Base-by-base conservation (phyloP, 2,113 vertebrate species). In the Bothrops jararaca region DNA sequence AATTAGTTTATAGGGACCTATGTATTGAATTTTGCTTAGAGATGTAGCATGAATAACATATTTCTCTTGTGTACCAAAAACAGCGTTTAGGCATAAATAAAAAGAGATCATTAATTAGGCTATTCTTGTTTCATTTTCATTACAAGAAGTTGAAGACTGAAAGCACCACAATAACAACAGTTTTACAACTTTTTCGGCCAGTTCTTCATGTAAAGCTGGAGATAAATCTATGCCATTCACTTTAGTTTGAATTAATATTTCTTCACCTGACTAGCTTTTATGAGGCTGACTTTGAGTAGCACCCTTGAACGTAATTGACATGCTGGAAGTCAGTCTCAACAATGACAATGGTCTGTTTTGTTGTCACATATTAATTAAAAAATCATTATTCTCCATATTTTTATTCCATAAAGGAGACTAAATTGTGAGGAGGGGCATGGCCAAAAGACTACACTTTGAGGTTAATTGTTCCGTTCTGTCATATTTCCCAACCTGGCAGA, bases 291-390 rank as follows among this genome's bases (percentile, higher is more conserved):
- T 95, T 90, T 90, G 93, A 90, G 92, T 34, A 3, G 0, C 0
- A 54, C 86, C 93, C 23, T 11, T 93, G 92, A 92, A 92, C 86
- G 91, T 54, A 13, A 64, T 50, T 93, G 91, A 89, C 0, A 0
- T 1, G 42, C 92, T 94, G 92, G 85, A 90, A 92, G 90, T 93
- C 85, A 42, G 90, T 92, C 88, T 56, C 48, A 90, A n/a, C 86
- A 80, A 94, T 53, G 0, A 80, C 89, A 52, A 34, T 0, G 0
- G 88, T 93, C 88, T 86, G 58, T 95, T 94, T 93, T 96, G 87
- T 90, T 96, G 92, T 96, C 94, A 95, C 58, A 74, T 90, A 0
- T 0, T 95, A 95, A 95, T 96, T 94, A 94, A 95, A 96, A 96
- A 96, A 91, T 92, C 91, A 92, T 93, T 95, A 91, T 69, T 95